Conservation (phyloP, 2,797 vertebrate species). For the Oceanodroma leucorhoa region DNA sequence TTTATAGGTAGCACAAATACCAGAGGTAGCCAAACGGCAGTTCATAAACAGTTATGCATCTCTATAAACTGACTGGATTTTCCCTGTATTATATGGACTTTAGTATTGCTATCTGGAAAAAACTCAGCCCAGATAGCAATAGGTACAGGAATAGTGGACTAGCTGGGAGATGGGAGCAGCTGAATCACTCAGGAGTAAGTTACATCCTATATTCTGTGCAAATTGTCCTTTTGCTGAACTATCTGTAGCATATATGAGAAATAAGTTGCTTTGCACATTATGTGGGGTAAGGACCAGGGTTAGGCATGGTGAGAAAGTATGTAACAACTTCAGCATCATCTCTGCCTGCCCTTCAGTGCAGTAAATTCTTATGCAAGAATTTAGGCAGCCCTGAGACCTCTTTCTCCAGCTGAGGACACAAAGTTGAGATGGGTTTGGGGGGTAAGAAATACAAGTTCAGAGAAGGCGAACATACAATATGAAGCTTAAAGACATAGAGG, state of each 20-base stretch:
- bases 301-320: not conserved
- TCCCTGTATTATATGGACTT: not conserved
- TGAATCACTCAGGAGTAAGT: not conserved
- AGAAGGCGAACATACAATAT: not conserved
- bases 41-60: not conserved
- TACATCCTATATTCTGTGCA: not conserved
- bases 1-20: not conserved
- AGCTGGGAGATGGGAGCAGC: not conserved
- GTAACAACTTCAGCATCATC: not conserved
- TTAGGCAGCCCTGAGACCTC: not conserved
- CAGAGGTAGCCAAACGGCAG: not conserved
- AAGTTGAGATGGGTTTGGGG: not conserved
- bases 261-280: not conserved
- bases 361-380: not conserved
- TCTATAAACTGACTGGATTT: not conserved
- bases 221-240: not conserved
- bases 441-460: not conserved
- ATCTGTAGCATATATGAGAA: not conserved
- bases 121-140: not conserved
- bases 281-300: not conserved
- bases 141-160: not conserved
- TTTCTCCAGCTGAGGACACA: not conserved
- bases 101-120: not conserved
- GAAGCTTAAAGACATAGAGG: not conserved
- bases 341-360: not conserved